Evolutionary conservation across 2,888 invertebrate genomes (phyloP).

Genomic region (Coremacera marginata): DNA sequence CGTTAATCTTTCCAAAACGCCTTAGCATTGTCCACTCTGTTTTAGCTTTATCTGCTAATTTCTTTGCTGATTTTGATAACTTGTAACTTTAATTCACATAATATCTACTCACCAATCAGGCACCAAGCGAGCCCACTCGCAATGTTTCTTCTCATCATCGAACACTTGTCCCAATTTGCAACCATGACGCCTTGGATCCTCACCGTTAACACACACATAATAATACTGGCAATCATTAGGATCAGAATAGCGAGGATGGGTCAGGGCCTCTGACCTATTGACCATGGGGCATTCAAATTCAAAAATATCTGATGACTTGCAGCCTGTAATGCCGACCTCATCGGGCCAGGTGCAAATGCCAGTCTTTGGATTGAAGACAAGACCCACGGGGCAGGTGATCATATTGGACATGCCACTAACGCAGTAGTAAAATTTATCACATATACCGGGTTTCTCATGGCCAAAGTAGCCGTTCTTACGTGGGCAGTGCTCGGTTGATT

Average conservation of each 20-base stretch:
- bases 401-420: slow-evolving; percentile 91
- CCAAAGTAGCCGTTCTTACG: slow-evolving; percentile 90
- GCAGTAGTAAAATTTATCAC: slow-evolving; percentile 90
- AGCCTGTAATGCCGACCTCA: slow-evolving; percentile 88
- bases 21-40: too few species aligned
- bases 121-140: slow-evolving; percentile 89
- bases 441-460: slow-evolving; percentile 81
- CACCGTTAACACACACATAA: slow-evolving; percentile 92
- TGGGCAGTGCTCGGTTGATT: slow-evolving; percentile 80
- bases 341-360: slow-evolving; percentile 95
- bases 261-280: slow-evolving; percentile 77
- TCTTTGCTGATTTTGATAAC: too few species aligned
- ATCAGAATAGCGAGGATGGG: slow-evolving; percentile 89
- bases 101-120: slow-evolving; percentile 85
- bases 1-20: too few species aligned
- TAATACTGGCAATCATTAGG: slow-evolving; percentile 92
- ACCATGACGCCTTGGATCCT: slow-evolving; percentile 85
- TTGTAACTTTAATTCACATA: too few species aligned
- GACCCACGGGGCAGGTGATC: slow-evolving; percentile 88
- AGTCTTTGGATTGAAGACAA: slow-evolving; percentile 89
- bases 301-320: slow-evolving; percentile 87
- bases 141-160: slow-evolving; percentile 82
- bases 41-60: too few species aligned
- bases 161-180: slow-evolving; percentile 92
- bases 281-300: slow-evolving; percentile 86